Base-by-base conservation (phyloP, 1,140 invertebrate species). In the Fopius arisanus region DNA sequence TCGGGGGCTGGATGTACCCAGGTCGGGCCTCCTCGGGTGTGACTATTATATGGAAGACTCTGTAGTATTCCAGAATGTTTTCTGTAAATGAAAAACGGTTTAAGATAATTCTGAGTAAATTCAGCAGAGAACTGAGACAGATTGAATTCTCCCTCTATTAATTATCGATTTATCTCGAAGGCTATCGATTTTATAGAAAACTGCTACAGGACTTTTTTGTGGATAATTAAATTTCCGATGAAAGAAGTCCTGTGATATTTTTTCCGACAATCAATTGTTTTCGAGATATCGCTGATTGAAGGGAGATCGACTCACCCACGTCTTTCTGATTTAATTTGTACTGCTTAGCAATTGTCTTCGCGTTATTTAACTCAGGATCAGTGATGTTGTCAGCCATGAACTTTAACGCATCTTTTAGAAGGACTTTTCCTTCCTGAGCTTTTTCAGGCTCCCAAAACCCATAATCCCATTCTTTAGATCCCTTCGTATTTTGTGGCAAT, bases 251-350 rank as follows among this genome's bases (percentile, higher is more conserved):
- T 37, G 9, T 5, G 9, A 7, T 7, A 37, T 1, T 7, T 37
- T 37, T 7, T 37, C 33, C 33, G 7, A 37, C 12, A 10, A 37
- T 31, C 3, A 31, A 3, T 31, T 7, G 1, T 31, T 7, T 4
- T 5, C 12, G 7, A 37, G 33, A 37, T 1, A 37, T 10, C 1
- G 29, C 3, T 31, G 3, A 31, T 37, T 37, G 33, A 12, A 37
- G 33, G 12, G 7, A 37, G 12, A 3, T 37, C 33, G 33, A 37
- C 33, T 37, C 12, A 37, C 33, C 33, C 1, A 37, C 33, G 33
- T 37, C 33, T 10, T 91, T 86, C 78, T 88, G 83, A 72, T 91
- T 90, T 33, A 95, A 73, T 80, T 92, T 91, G 81, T 93, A 93
- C 71, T 93, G 87, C 54, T 85, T 79, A 0, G 94, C 91, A 82